A percentile compares a stretch with the other conserved stretches of the same genome.
Evolutionary conservation across 1,140 invertebrate species (phyloP).

Genomic region (Drosophila navojoa): DNA sequence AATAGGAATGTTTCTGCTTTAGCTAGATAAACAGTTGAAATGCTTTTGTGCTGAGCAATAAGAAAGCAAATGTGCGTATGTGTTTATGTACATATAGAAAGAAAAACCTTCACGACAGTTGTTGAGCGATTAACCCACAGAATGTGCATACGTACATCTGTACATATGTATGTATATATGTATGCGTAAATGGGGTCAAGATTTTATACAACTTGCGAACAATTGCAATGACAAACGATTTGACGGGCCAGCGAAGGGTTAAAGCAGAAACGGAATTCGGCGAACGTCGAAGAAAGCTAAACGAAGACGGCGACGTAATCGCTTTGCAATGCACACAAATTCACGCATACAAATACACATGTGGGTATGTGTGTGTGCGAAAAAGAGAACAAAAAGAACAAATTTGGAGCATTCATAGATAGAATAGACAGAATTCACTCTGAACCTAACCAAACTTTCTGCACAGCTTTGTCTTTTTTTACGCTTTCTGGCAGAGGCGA

Average conservation of each 20-base stretch:
- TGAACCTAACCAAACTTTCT: constrained; percentile 72
- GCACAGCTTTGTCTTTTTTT: constrained; percentile 6
- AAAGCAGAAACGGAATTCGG: constrained; percentile 56
- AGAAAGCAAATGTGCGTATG: constrained; percentile 17
- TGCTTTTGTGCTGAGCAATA: constrained; percentile 47
- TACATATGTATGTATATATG: background rate
- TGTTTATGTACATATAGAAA: constrained; percentile 12
- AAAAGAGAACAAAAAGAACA: constrained; percentile 22
- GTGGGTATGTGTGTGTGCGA: constrained; percentile 12
- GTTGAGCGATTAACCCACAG: constrained; percentile 8
- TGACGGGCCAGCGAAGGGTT: constrained; percentile 55
- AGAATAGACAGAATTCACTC: constrained; percentile 22
- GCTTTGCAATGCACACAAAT: constrained; percentile 61
- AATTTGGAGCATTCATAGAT: constrained; percentile 65
- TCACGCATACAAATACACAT: constrained; percentile 6
- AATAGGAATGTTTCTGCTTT: constrained; percentile 46
- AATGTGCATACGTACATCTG: background rate
- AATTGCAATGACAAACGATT: constrained; percentile 8
- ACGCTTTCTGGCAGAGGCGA: constrained; percentile 21
- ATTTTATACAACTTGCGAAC: background rate
- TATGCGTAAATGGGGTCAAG: constrained; percentile 18
- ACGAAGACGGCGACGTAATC: constrained; percentile 70
- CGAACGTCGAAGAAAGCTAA: constrained; percentile 40
- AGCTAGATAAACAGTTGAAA: constrained; percentile 53
- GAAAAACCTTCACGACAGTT: constrained; percentile 30